These are phyloP conservation scores for Maniola hyperantus DNA, from an alignment of 2,888 invertebrate genomes.

Conservation along the genomic window DNA sequence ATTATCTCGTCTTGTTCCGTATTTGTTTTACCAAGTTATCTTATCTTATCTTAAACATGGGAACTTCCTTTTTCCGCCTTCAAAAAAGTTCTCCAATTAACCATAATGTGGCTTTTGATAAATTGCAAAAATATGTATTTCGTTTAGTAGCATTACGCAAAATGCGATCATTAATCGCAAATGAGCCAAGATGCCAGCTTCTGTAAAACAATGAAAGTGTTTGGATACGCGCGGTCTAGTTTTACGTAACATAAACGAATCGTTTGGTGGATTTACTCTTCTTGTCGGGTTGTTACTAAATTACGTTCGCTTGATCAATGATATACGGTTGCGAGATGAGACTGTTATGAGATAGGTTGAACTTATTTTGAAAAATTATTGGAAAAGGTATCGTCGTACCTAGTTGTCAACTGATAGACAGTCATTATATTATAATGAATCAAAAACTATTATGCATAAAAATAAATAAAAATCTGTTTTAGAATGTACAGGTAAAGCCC, in stretches of 20 bases:
- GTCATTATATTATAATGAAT: no score
- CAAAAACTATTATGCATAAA: no score
- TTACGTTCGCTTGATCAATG: slow-evolving; percentile 8
- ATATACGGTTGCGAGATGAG: slow-evolving; percentile 1
- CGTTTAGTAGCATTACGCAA: background rate
- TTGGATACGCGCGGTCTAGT: slow-evolving; percentile 43
- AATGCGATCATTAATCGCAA: slow-evolving; percentile 2
- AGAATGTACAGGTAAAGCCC: no score
- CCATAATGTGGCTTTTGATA: no score
- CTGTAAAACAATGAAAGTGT: slow-evolving; percentile 54
- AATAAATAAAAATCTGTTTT: no score
- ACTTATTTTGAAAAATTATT: no score
- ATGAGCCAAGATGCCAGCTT: slow-evolving; percentile 19
- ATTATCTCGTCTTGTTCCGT: slow-evolving; percentile 29
- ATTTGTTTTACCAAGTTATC: slow-evolving; percentile 17
- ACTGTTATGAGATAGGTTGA: background rate
- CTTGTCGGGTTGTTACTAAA: slow-evolving; percentile 16
- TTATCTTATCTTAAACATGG: slow-evolving; percentile 11
- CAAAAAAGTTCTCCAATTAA: no score
- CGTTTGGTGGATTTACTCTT: slow-evolving; percentile 27
- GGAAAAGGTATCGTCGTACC: no score
- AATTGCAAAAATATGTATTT: no score
- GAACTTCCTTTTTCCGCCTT: slow-evolving; percentile 18
- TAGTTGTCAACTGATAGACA: no score
- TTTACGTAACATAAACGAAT: slow-evolving; percentile 34